Evolutionary conservation across 2,797 vertebrate genomes (phyloP), one percentile per base, ranked within the genome.

Genomic region (Manis javanica): DNA sequence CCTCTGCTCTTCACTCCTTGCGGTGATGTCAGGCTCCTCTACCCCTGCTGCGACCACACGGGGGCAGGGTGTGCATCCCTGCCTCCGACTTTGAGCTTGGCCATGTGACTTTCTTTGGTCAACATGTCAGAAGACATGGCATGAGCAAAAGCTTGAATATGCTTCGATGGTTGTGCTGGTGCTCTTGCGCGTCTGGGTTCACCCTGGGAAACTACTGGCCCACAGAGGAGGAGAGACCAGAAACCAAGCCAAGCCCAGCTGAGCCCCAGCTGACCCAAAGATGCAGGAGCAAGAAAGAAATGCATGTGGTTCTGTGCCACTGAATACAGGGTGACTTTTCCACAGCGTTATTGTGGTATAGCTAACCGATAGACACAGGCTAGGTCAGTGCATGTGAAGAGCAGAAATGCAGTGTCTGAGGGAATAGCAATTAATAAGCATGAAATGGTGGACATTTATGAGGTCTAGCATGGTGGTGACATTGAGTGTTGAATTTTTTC

Each of bases 1-100:
- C 42, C 12, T 23, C 61, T 4, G 19, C 13, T 55, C 51, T 86
- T 55, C 11, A 59, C 9, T 24, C n/a, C 55, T 31, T 21, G 19
- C 4, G 15, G 4, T 4, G 21, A 59, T 14, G 31, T 24, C 53
- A 13, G 4, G 7, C 11, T 1, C 16, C 6, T 34, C 19, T 14
- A 23, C 34, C 63, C 24, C 42, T 2, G 23, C n/a, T 5, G 0
- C 1, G 11, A 31, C 2, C 9, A 39, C 6, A 0, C 4, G 51
- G 53, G 24, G 37, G 49, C 5, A 49, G 23, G 1, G 3, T 5
- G 2, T 9, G 5, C 18, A 23, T n/a, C 16, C 26, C 3, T 34
- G 46, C 49, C 16, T 19, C 55, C 34, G 72, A 37, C 29, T 63
- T 78, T 55, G 79, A 68, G 39, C 53, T 29, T 61, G 66, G 19